Base-by-base conservation (phyloP, 2,888 invertebrate species). In the Coenonympha arcania region DNA sequence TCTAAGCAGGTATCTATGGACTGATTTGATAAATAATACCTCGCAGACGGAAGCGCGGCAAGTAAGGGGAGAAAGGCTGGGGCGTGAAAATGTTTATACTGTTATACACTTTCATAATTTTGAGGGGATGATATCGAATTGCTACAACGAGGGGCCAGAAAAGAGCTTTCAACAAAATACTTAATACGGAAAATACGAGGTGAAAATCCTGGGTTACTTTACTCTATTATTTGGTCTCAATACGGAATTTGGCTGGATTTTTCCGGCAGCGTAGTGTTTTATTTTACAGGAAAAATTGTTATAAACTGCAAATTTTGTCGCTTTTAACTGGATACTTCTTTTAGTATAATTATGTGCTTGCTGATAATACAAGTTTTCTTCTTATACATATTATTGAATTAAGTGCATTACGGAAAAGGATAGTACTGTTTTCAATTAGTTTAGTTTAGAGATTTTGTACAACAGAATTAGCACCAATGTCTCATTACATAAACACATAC, bases 1-100 rank as follows among this genome's bases (percentile, higher is more conserved):
- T 82, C 80, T 69, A 76, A 59, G 57, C 74, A 76, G 73, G 76
- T 84, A 83, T 83, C 82, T 79, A 77, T 80, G 78, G 67, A 73
- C 73, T 85, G 84, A 85, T 86, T 86, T 81, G 83, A 86, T 86
- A 85, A n/a, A 85, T 85, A 86, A 86, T 85, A 84, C 83, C 73
- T 76, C 79, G 66, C 73, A 71, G 68, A 76, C 80, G 75, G 51
- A 51, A 48, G 42, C 70, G 75, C 71, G 76, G 73, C 79, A 82
- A 81, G 73, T 69, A 73, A 68, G 74, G 81, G 79, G 78, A 64
- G 52, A 50, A 45, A 39, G 58, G 60, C 60, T 60, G 61, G 83
- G 84, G 84, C 79, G 85, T 82, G 83, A 84, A 82, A 85, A 84
- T 84, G 82, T 86, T 84, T 82, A 84, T 39, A 24, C 39, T 39